A percentile compares a stretch with the other conserved stretches of the same genome.
These are phyloP conservation scores for Alloscopus bannaensis DNA, from an alignment of 2,888 invertebrate genomes.

Conservation along the genomic window DNA sequence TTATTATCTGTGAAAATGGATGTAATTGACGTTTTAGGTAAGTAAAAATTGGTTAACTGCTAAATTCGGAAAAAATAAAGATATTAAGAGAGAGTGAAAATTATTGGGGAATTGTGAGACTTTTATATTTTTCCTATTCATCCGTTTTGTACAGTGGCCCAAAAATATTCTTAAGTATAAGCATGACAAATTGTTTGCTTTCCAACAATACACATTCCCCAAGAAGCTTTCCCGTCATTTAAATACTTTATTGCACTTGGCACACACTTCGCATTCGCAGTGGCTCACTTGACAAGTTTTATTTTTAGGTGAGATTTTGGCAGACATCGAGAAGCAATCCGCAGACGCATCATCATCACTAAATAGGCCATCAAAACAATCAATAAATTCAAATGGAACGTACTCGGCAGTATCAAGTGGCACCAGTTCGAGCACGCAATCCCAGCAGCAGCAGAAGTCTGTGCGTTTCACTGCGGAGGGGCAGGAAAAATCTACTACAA, in stretches of 20 bases:
- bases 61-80: neutral
- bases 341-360: conserved; percentile 32
- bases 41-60: conserved; percentile 6
- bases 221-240: no score
- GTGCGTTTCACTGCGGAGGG: conserved; percentile 35
- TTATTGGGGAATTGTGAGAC: neutral
- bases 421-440: conserved; percentile 18
- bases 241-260: no score
- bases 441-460: conserved; percentile 32
- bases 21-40: conserved; percentile 63
- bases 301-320: conserved; percentile 53
- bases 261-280: neutral
- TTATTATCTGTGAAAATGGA: conserved; percentile 48
- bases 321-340: conserved; percentile 50
- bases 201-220: no score
- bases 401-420: conserved; percentile 4
- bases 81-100: neutral
- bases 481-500: no score
- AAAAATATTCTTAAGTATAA: no score
- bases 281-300: conserved; percentile 16
- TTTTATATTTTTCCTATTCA: neutral
- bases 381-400: conserved; percentile 44
- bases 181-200: no score
- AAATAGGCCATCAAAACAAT: conserved; percentile 54
- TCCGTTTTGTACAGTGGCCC: neutral